phyloP scores from a whole-genome alignment of 2,888 invertebrate species.

The Heterodera filipjevi region DNA sequence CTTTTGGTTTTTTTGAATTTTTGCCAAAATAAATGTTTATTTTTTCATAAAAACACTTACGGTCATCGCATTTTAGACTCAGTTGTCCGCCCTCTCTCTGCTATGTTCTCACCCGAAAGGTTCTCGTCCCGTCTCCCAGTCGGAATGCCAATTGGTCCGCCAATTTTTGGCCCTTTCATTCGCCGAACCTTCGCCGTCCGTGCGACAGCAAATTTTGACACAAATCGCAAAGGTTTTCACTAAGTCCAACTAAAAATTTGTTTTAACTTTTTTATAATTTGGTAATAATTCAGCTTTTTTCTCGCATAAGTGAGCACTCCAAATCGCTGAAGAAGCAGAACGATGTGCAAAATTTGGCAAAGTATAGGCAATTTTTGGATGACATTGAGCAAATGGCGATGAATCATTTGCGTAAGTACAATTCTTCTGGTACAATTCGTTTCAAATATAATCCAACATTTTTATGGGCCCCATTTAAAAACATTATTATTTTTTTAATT shows the following conservation, averaged over 20 bases:
- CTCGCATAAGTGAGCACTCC: constrained; percentile 18
- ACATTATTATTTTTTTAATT: background rate
- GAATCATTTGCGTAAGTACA: constrained; percentile 15
- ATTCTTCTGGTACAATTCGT: too few relatives aligned
- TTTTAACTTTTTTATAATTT: background rate
- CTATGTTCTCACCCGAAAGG: constrained; percentile 22
- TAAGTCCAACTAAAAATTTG: background rate
- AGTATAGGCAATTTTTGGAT: background rate
- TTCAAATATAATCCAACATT: background rate
- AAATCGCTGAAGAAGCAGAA: background rate
- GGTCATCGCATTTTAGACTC: background rate
- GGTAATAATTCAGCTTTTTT: constrained; percentile 15
- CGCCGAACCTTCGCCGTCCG: constrained; percentile 7
- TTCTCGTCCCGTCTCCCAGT: constrained; percentile 13
- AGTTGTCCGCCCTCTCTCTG: constrained; percentile 19
- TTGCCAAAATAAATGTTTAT: too few relatives aligned
- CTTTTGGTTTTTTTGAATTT: too few relatives aligned
- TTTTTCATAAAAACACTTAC: too few relatives aligned
- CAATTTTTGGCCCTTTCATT: background rate
- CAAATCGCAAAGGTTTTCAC: constrained; percentile 11
- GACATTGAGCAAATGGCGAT: constrained; percentile 12
- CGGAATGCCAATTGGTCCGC: constrained; percentile 6
- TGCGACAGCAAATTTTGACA: constrained; percentile 11
- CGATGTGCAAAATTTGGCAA: background rate
- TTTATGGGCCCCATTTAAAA: background rate